phyloP scores from a whole-genome alignment of 2,113 vertebrate species.

The Macrotus californicus region DNA sequence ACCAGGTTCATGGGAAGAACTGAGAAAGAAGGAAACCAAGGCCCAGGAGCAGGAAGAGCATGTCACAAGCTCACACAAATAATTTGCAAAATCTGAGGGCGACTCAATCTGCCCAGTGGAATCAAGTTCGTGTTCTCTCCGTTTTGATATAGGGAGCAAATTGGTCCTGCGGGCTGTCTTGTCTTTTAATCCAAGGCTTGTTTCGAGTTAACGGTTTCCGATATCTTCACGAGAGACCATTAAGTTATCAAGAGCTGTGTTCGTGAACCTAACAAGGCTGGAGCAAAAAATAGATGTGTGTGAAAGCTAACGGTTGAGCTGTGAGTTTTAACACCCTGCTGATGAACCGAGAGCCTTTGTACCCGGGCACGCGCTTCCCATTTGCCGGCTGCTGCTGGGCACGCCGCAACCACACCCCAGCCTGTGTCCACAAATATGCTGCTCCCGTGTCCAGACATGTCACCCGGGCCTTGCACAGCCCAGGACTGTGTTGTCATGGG shows the following conservation, averaged over 20 bases:
- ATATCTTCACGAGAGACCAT: neutral
- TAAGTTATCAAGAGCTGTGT: neutral
- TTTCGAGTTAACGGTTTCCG: neutral
- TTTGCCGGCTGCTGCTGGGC: neutral
- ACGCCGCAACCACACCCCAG: accelerated
- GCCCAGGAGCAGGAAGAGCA: neutral
- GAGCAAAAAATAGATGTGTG: neutral
- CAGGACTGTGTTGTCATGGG: accelerated
- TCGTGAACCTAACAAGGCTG: neutral
- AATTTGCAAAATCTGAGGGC: neutral
- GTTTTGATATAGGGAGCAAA: accelerated
- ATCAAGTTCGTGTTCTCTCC: neutral
- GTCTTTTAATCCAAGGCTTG: neutral
- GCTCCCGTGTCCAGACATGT: neutral
- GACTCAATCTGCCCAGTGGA: accelerated
- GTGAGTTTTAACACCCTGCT: neutral
- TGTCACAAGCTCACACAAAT: neutral
- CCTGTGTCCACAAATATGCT: neutral
- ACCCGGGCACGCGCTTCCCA: neutral
- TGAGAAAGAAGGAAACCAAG: neutral
- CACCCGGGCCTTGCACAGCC: neutral
- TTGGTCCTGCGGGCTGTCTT: neutral
- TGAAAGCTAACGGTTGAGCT: neutral
- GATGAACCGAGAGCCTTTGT: neutral
- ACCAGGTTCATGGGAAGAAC: neutral